Percentiles rank a stretch among this genome's conserved stretches.
These are phyloP conservation scores for Pedetes capensis DNA, from an alignment of 2,113 vertebrate genomes.

Conservation along the genomic window DNA sequence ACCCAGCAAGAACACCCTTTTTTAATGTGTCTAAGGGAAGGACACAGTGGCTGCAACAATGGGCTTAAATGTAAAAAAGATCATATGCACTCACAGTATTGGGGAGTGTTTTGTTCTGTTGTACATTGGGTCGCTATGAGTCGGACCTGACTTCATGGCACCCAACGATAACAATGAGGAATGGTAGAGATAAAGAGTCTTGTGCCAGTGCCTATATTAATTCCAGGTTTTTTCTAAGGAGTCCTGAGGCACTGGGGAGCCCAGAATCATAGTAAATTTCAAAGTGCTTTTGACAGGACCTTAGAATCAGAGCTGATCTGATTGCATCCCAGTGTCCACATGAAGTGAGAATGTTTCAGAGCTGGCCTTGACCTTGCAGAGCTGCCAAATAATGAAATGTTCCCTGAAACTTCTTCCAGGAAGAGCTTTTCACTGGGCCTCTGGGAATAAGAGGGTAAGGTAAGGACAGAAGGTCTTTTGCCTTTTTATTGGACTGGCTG, in stretches of 20 bases:
- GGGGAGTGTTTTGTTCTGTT: too few relatives aligned
- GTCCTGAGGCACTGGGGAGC: too few relatives aligned
- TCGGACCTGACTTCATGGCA: too few relatives aligned
- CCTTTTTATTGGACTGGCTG: neutral
- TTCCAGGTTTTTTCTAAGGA: neutral
- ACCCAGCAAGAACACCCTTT: neutral
- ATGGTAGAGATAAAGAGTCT: too few relatives aligned
- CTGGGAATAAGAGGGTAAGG: constrained; percentile 37
- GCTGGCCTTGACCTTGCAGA: constrained; percentile 4
- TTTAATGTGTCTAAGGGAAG: neutral
- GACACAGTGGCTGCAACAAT: too few relatives aligned
- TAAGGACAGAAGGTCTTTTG: neutral
- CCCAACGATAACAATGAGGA: too few relatives aligned
- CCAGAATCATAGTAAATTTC: neutral
- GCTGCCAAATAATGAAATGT: constrained; percentile 43
- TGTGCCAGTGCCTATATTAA: neutral
- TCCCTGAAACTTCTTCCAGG: constrained; percentile 57
- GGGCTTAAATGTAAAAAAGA: too few relatives aligned
- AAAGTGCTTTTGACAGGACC: neutral
- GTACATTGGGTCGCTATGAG: too few relatives aligned
- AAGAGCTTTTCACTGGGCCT: constrained; percentile 34
- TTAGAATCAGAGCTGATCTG: neutral
- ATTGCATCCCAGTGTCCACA: neutral
- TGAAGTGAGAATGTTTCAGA: constrained; percentile 27
- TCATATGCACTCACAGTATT: too few relatives aligned